phyloP scores from a whole-genome alignment of 2,888 invertebrate species.

The Eudasyphora cyanicolor region DNA sequence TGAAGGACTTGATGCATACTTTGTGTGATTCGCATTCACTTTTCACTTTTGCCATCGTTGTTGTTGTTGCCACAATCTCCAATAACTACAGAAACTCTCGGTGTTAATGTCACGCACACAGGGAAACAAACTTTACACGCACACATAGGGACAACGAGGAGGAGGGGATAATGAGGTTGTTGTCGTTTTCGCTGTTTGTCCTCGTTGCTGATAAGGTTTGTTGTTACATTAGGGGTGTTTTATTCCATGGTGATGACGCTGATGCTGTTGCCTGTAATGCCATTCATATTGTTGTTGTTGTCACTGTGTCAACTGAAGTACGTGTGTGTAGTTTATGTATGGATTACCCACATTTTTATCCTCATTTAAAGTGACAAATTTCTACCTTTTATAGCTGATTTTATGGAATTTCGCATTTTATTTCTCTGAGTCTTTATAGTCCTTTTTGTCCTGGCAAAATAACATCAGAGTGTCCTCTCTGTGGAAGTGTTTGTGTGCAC shows the following conservation, averaged over 20 bases:
- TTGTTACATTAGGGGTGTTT: constrained; percentile 2
- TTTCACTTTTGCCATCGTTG: neutral
- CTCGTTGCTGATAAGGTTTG: neutral
- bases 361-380: neutral
- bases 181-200: neutral
- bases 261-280: neutral
- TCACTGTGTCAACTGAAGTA: neutral
- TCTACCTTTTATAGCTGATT: constrained; percentile 16
- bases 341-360: neutral
- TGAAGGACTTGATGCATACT: neutral
- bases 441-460: neutral
- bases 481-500: too few species aligned
- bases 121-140: neutral
- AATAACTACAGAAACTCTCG: neutral
- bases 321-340: neutral
- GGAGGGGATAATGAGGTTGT: constrained; percentile 11
- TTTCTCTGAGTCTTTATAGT: neutral
- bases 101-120: neutral
- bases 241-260: neutral
- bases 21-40: neutral
- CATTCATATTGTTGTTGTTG: neutral
- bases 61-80: neutral
- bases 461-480: neutral
- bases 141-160: neutral
- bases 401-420: constrained; percentile 24